Percentiles rank a stretch among this genome's conserved stretches.
Conservation (phyloP, 1,140 invertebrate species). For the Palaemon carinicauda region DNA sequence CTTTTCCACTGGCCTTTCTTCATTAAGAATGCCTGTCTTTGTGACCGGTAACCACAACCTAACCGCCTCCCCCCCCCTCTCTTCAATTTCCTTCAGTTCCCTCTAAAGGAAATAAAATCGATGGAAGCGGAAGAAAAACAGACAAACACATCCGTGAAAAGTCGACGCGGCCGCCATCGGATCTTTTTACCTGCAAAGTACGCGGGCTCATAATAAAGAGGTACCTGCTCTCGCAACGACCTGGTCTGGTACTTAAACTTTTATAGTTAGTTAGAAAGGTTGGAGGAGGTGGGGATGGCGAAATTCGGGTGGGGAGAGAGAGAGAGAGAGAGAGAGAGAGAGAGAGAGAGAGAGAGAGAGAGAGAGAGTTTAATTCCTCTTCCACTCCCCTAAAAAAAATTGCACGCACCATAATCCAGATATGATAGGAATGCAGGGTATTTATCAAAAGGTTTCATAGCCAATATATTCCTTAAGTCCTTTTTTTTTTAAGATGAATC, state of each 20-base stretch:
- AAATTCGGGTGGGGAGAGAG: neutral
- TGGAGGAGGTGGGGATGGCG: neutral
- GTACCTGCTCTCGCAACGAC: neutral
- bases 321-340: neutral
- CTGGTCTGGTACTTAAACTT: slow-evolving; percentile 3
- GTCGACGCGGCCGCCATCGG: neutral
- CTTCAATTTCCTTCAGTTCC: too few relatives aligned
- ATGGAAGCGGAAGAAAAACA: neutral
- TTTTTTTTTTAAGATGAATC: too few relatives aligned
- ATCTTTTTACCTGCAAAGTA: neutral
- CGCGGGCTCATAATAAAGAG: neutral
- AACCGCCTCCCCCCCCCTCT: too few relatives aligned
- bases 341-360: neutral
- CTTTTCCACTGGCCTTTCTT: too few relatives aligned
- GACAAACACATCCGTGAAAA: neutral
- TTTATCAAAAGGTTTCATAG: too few relatives aligned
- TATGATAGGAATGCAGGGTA: too few relatives aligned
- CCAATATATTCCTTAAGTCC: too few relatives aligned
- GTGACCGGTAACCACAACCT: too few relatives aligned
- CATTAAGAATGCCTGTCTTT: too few relatives aligned
- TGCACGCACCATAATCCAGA: too few relatives aligned
- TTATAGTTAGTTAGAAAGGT: neutral
- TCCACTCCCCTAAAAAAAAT: too few relatives aligned
- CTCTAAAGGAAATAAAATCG: neutral
- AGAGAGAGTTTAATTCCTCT: neutral